These are phyloP conservation scores for Torymus auratus DNA, from an alignment of 2,888 invertebrate genomes.

Conservation along the genomic window DNA sequence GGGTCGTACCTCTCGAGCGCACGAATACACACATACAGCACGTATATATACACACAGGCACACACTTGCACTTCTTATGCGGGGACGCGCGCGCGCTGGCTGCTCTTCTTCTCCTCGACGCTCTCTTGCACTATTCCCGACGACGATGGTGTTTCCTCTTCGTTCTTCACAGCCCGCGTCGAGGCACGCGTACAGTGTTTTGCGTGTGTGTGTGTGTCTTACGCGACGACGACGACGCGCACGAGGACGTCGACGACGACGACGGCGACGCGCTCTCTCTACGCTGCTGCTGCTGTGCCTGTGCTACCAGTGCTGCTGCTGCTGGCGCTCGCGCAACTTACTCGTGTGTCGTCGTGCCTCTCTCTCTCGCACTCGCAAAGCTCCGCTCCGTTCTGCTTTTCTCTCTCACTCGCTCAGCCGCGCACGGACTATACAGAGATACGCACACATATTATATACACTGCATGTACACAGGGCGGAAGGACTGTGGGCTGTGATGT, in stretches of 20 bases:
- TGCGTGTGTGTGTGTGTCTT: background rate
- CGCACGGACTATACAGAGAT: background rate
- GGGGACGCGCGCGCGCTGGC: too few relatives aligned
- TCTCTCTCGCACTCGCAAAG: slow-evolving; percentile 17
- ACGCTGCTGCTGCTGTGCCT: slow-evolving; percentile 1
- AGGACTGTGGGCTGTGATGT: slow-evolving; percentile 26
- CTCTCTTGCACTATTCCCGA: too few relatives aligned
- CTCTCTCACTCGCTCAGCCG: slow-evolving; percentile 41
- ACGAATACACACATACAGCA: too few relatives aligned
- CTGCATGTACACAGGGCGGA: slow-evolving; percentile 30
- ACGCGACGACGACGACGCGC: background rate
- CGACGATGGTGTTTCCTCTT: too few relatives aligned
- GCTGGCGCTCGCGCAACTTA: background rate
- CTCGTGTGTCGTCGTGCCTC: slow-evolving; percentile 48
- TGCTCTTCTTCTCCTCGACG: too few relatives aligned
- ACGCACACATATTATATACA: slow-evolving; percentile 8
- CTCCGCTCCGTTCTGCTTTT: background rate
- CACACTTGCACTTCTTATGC: too few relatives aligned
- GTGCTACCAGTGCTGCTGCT: slow-evolving; percentile 62
- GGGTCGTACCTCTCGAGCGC: too few relatives aligned
- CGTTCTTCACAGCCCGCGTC: too few relatives aligned
- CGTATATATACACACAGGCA: too few relatives aligned
- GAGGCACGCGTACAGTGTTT: background rate
- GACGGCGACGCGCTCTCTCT: background rate
- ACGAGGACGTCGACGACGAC: background rate